These are phyloP conservation scores for Aotus griseimembra DNA, from an alignment of 2,797 vertebrate species.

Conservation along the genomic window DNA sequence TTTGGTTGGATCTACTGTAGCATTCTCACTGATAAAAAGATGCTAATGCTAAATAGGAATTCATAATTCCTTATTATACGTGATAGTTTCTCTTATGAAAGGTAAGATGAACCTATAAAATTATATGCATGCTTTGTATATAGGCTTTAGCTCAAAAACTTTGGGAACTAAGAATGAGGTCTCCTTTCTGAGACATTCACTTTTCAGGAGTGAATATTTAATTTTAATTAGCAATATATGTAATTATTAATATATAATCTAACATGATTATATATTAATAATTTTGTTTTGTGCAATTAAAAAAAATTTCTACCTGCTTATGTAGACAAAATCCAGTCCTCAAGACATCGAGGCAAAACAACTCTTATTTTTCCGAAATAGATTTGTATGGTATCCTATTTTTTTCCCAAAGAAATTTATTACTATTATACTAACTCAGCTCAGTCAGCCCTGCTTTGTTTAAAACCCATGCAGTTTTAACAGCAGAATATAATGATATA, in stretches of 20 bases:
- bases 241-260: neutral
- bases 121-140: neutral
- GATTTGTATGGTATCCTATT: neutral
- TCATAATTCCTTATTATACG: neutral
- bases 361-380: neutral
- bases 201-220: neutral
- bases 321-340: neutral
- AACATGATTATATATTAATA: neutral
- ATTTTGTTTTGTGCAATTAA: neutral
- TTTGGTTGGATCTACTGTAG: neutral
- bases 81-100: neutral
- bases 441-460: neutral
- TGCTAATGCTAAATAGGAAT: neutral
- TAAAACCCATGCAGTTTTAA: neutral
- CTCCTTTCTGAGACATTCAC: neutral
- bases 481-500: neutral
- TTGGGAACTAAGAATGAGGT: neutral
- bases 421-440: neutral
- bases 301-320: neutral
- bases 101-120: neutral
- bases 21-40: neutral
- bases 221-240: constrained; percentile 1
- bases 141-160: neutral
- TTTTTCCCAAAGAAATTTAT: neutral
- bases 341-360: neutral